phyloP scores from a whole-genome alignment of 2,113 vertebrate genomes.

The Cavia aperea region DNA sequence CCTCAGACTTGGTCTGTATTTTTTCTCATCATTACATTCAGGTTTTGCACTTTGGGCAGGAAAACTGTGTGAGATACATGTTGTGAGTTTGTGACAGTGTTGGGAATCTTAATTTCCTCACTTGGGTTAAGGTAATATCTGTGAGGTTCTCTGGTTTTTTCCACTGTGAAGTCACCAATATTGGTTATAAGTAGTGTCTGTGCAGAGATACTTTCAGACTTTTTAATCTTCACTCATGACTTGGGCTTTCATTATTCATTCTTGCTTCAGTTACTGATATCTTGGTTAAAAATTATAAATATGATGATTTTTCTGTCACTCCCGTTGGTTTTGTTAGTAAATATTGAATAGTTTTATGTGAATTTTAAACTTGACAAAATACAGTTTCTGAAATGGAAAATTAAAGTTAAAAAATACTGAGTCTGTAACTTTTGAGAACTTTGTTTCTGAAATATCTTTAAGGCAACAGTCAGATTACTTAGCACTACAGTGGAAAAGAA shows the following conservation, averaged over 20 bases:
- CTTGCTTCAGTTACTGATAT: not conserved
- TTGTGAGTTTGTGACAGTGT: not conserved
- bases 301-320: not conserved
- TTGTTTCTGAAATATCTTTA: not conserved
- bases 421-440: not conserved
- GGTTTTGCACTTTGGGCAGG: not conserved
- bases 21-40: not conserved
- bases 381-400: not conserved
- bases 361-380: constrained; percentile 18
- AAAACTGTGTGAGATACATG: not conserved
- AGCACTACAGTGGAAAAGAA: not conserved
- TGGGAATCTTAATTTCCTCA: not conserved
- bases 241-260: not conserved
- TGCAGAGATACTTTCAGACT: not conserved
- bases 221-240: not conserved
- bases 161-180: not conserved
- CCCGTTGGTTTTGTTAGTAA: not conserved
- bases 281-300: not conserved
- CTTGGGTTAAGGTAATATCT: not conserved
- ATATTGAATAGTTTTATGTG: not conserved
- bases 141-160: not conserved
- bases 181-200: not conserved
- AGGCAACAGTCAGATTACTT: not conserved
- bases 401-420: not conserved
- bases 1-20: not conserved